Evolutionary conservation across 2,797 vertebrate species (phyloP).

Genomic region (Tokudaia muenninki): DNA sequence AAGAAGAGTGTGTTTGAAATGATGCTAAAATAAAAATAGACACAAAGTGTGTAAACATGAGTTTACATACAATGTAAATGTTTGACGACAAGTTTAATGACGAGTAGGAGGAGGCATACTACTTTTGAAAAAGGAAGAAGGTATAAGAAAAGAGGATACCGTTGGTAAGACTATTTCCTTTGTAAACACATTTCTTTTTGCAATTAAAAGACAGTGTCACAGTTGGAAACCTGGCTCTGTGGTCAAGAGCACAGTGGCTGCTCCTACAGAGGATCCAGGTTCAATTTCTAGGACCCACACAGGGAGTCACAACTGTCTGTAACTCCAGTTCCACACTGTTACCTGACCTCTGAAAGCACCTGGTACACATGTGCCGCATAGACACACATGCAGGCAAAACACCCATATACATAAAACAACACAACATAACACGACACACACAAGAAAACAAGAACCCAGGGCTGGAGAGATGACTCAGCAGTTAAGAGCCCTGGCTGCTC

Average conservation of each 20-base stretch:
- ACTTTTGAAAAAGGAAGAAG: slow-evolving; percentile 2
- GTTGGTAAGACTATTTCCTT: background rate
- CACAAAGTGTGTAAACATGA: background rate
- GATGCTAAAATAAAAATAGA: background rate
- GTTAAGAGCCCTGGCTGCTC: background rate
- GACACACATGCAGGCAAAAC: background rate
- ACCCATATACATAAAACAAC: background rate
- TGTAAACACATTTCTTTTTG: background rate
- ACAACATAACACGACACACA: too few species aligned
- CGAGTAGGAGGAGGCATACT: background rate
- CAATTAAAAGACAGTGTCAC: background rate
- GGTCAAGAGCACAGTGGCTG: background rate
- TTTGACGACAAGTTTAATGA: background rate
- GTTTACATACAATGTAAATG: too few species aligned
- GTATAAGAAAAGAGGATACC: background rate
- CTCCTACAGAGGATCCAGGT: background rate
- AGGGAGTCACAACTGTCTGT: background rate
- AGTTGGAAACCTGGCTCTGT: too few species aligned
- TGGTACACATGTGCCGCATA: background rate
- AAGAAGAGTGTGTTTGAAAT: slow-evolving; percentile 12
- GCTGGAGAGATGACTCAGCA: background rate
- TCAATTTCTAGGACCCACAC: background rate
- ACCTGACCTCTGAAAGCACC: background rate
- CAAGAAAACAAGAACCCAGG: background rate
- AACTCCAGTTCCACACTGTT: background rate